These are phyloP conservation scores for Anoplopoma fimbria DNA, from an alignment of 2,113 vertebrate genomes.

Conservation along the genomic window DNA sequence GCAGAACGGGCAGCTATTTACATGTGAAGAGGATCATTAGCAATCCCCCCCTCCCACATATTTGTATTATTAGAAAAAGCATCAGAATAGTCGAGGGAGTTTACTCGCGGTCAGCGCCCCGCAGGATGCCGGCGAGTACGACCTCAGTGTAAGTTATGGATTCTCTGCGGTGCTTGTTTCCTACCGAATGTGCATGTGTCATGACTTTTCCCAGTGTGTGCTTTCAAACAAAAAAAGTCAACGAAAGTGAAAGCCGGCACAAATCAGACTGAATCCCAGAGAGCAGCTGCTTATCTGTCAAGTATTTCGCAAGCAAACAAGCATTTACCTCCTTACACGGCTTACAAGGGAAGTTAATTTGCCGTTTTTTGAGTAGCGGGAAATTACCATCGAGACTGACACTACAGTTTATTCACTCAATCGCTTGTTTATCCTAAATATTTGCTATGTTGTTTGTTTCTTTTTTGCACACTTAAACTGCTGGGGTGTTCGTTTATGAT, in stretches of 20 bases:
- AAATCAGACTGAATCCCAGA: constrained; percentile 56
- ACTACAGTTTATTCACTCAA: constrained; percentile 3
- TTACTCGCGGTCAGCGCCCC: constrained; percentile 44
- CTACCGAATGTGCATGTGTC: constrained; percentile 55
- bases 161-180: constrained; percentile 53
- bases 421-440: constrained; percentile 48
- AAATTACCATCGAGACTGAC: constrained; percentile 56
- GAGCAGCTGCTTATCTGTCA: constrained; percentile 72
- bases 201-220: constrained; percentile 55
- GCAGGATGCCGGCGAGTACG: constrained; percentile 9
- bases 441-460: constrained; percentile 15
- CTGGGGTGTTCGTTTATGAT: constrained; percentile 4
- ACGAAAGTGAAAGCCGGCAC: constrained; percentile 52
- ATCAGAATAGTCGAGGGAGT: constrained; percentile 37
- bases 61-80: constrained; percentile 70
- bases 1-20: constrained; percentile 53
- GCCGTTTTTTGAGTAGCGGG: constrained; percentile 47
- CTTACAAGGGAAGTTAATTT: constrained; percentile 58
- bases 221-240: constrained; percentile 53
- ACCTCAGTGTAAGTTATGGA: constrained; percentile 16
- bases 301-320: constrained; percentile 63
- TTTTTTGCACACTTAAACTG: background rate
- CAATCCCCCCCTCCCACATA: constrained; percentile 60
- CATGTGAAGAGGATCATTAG: constrained; percentile 70
- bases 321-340: constrained; percentile 60